Evolutionary conservation across 2,113 vertebrate species (phyloP), one percentile per base, ranked within the genome.

Genomic region (Hemicordylus capensis): DNA sequence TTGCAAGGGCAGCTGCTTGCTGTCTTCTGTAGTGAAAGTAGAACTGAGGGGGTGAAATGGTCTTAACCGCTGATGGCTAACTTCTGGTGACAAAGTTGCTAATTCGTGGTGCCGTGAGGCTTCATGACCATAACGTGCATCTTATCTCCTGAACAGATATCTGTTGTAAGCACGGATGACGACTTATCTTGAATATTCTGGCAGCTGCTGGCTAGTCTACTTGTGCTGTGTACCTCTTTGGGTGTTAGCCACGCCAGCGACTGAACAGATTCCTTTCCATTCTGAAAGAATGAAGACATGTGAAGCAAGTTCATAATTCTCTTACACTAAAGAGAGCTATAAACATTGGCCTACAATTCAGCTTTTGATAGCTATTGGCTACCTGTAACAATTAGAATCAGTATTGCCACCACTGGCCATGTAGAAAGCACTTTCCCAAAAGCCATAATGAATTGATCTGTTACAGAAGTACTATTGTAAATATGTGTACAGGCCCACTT

Each of bases 161-260:
- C 99, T 1, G 97, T 99, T 90, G 99, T 99, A 89, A 99, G 98
- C 96, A 99, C 98, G 95, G 98, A 99, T 3, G 99, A 99, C 24
- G 99, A 99, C 93, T 94, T 98, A 87, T 96, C 94, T 4, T 99
- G 97, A 99, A 93, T 90, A 54, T 76, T 85, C 86, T 85, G 80
- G 74, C 84, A 89, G 90, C 85, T 67, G 88, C 70, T 91, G 89
- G 94, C 91, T 76, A 81, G 89, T 96, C 95, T 94, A 92, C 89
- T 94, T 89, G 72, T 92, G 90, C 87, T 87, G 90, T 90, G 92
- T 76, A 89, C n/a, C 79, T 93, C 76, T 93, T 91, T 85, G 94
- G 94, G 95, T 94, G 92, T 94, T 96, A 96, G 93, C 95, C 91
- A 88, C 94, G 93, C 96, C 95, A 94, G 93, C 91, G 90, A 95